phyloP scores from a whole-genome alignment of 2,113 vertebrate genomes.

The Protobothrops flavoviridis region DNA sequence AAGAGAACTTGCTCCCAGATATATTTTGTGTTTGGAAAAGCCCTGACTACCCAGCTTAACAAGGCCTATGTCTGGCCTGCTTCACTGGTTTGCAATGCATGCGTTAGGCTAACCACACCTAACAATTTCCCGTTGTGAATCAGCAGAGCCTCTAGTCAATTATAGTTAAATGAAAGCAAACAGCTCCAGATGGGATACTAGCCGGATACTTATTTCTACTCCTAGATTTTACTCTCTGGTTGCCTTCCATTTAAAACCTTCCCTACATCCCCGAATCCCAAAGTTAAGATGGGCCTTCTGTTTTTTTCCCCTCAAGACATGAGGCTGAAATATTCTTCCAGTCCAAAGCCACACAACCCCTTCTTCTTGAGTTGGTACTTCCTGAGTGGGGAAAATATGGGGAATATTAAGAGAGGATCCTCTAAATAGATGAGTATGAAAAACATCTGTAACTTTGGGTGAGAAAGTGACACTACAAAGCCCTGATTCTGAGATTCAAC shows the following conservation, averaged over 20 bases:
- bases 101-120: conserved; percentile 1
- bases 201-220: neutral
- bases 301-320: neutral
- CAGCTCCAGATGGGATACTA: neutral
- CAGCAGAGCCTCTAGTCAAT: neutral
- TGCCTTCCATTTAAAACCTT: neutral
- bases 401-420: neutral
- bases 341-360: neutral
- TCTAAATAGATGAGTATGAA: neutral
- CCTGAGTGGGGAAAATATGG: neutral
- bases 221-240: neutral
- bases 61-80: neutral
- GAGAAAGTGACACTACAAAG: neutral
- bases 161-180: neutral
- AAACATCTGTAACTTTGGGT: neutral
- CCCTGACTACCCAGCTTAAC: neutral
- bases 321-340: neutral
- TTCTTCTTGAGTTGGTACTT: neutral
- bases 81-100: neutral
- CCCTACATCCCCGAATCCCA: neutral
- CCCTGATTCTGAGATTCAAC: neutral
- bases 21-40: neutral
- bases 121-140: neutral
- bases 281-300: neutral
- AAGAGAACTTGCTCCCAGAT: neutral